These are phyloP conservation scores for Mechanitis mazaeus DNA, from an alignment of 2,888 invertebrate species.

Conservation along the genomic window DNA sequence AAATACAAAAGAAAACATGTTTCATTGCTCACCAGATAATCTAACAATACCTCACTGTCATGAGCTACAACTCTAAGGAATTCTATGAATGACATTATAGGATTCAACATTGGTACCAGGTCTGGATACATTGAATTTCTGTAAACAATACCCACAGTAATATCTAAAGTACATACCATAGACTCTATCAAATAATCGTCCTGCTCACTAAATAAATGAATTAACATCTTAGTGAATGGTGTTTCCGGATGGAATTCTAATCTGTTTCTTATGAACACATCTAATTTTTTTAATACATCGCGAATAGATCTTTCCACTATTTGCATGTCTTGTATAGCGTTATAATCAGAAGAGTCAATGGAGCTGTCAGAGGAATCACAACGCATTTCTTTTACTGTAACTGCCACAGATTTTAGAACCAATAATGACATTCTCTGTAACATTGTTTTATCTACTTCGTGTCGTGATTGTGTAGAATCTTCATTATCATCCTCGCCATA, in stretches of 20 bases:
- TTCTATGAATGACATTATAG: slow-evolving; percentile 90
- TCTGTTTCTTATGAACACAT: slow-evolving; percentile 86
- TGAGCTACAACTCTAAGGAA: slow-evolving; percentile 89
- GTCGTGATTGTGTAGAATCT: slow-evolving; percentile 54
- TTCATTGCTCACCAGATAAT: slow-evolving; percentile 92
- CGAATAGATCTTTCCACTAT: slow-evolving; percentile 90
- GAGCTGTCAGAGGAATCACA: slow-evolving; percentile 92
- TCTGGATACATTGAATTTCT: slow-evolving; percentile 88
- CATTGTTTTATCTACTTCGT: slow-evolving; percentile 84
- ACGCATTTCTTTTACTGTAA: slow-evolving; percentile 92
- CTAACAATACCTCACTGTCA: slow-evolving; percentile 87
- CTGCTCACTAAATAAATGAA: slow-evolving; percentile 92
- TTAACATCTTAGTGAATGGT: slow-evolving; percentile 90
- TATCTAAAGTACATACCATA: slow-evolving; percentile 93
- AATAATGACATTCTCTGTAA: slow-evolving; percentile 91
- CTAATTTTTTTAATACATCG: slow-evolving; percentile 88
- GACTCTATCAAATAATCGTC: slow-evolving; percentile 94
- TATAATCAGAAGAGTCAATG: slow-evolving; percentile 88
- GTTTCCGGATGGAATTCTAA: slow-evolving; percentile 92
- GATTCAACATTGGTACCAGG: slow-evolving; percentile 88
- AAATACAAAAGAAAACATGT: slow-evolving; percentile 92
- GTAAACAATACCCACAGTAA: slow-evolving; percentile 89
- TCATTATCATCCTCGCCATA: slow-evolving; percentile 66
- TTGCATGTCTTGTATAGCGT: slow-evolving; percentile 92
- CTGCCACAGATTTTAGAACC: slow-evolving; percentile 91